These are phyloP conservation scores for Brachyistius frenatus DNA, from an alignment of 2,113 vertebrate species.

Conservation along the genomic window DNA sequence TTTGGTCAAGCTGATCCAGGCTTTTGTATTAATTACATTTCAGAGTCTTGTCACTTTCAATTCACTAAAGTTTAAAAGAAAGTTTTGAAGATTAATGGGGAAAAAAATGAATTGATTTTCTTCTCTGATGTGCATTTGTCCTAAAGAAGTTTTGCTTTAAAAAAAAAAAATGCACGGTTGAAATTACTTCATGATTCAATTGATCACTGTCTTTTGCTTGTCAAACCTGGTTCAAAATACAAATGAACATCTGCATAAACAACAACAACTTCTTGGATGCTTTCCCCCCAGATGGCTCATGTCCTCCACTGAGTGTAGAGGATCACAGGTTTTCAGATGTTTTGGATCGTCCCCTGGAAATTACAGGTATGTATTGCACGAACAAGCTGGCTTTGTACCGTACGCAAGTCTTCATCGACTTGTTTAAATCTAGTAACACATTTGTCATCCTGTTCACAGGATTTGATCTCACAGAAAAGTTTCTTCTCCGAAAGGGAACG, in stretches of 20 bases:
- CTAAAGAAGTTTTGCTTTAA: conserved; percentile 1
- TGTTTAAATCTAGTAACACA: background rate
- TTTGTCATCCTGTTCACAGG: conserved; percentile 82
- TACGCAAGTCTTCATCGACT: background rate
- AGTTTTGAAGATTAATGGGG: too few species aligned
- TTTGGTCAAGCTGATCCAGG: too few species aligned
- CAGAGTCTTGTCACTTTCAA: background rate
- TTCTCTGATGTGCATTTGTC: conserved; percentile 3
- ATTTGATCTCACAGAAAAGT: conserved; percentile 93
- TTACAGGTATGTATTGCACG: conserved; percentile 87
- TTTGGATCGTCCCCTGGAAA: conserved; percentile 77
- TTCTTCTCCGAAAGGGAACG: conserved; percentile 89
- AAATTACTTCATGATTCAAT: conserved; percentile 16
- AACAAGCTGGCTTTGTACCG: background rate
- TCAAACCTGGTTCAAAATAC: conserved; percentile 14
- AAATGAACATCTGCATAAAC: conserved; percentile 5
- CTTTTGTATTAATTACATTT: too few species aligned
- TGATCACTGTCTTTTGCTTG: conserved; percentile 1
- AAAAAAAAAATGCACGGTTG: conserved; percentile 1
- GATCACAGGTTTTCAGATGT: conserved; percentile 80
- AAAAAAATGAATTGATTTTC: conserved; percentile 26
- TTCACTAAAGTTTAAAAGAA: conserved; percentile 11
- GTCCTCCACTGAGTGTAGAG: conserved; percentile 86
- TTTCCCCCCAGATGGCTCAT: conserved; percentile 78
- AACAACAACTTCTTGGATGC: conserved; percentile 21